phyloP scores from a whole-genome alignment of 1,140 invertebrate species.

The Ganaspis sp. region DNA sequence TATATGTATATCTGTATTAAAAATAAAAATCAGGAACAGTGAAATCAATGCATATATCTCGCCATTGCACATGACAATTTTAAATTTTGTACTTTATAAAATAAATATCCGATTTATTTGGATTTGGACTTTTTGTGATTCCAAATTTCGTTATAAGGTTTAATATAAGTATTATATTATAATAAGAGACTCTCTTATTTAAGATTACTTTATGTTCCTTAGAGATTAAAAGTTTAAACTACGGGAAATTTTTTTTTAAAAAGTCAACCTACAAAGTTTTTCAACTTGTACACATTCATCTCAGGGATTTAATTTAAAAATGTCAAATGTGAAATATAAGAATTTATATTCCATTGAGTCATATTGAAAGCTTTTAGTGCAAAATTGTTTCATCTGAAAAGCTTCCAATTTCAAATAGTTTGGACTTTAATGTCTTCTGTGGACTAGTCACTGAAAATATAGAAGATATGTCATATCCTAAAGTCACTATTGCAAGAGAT shows the following conservation, averaged over 20 bases:
- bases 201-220: too few relatives aligned
- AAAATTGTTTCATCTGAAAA: neutral
- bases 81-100: neutral
- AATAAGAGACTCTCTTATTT: too few relatives aligned
- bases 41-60: constrained; percentile 13
- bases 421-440: neutral
- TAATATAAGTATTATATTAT: too few relatives aligned
- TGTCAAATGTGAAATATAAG: constrained; percentile 9
- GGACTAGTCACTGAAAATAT: neutral
- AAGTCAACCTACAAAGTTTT: neutral
- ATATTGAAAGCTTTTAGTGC: neutral
- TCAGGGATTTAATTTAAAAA: neutral
- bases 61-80: constrained; percentile 1
- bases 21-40: constrained; percentile 1
- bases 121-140: too few relatives aligned
- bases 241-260: neutral
- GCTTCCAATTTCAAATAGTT: constrained; percentile 4
- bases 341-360: neutral
- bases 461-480: constrained; percentile 23
- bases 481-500: neutral
- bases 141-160: too few relatives aligned
- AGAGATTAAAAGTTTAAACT: neutral
- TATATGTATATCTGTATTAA: neutral
- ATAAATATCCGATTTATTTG: neutral
- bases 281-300: neutral